phyloP scores from a whole-genome alignment of 2,113 vertebrate species.

The Pelvicachromis taeniatus region DNA sequence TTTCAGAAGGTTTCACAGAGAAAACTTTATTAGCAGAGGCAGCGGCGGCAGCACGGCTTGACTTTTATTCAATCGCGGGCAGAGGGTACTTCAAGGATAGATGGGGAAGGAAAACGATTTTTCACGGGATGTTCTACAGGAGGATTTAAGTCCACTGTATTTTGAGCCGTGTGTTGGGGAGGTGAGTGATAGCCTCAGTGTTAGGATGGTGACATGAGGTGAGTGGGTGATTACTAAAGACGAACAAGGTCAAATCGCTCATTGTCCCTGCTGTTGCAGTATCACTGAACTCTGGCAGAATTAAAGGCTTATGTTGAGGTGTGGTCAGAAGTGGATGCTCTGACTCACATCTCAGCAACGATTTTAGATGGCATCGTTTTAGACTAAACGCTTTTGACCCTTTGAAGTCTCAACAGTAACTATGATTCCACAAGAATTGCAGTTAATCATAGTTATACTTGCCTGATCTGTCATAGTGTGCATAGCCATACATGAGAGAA shows the following conservation, averaged over 20 bases:
- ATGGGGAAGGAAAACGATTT: not conserved
- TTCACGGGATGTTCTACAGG: slow-evolving; percentile 1
- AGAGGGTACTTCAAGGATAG: slow-evolving; percentile 12
- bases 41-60: not conserved
- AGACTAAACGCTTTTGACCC: not conserved
- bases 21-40: slow-evolving; percentile 11
- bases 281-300: not conserved
- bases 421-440: not conserved
- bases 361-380: not conserved
- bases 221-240: slow-evolving; percentile 22
- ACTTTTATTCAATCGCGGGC: slow-evolving; percentile 16
- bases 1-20: not conserved
- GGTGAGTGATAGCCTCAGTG: slow-evolving; percentile 8
- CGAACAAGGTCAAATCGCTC: slow-evolving; percentile 17
- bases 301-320: not conserved
- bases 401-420: not conserved
- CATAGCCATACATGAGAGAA: not conserved
- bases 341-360: not conserved
- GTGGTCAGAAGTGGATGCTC: not conserved
- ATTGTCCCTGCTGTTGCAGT: not conserved
- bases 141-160: not conserved
- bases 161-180: not conserved
- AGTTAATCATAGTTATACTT: not conserved
- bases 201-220: slow-evolving; percentile 7
- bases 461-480: not conserved